Base-by-base conservation (phyloP, 2,113 vertebrate genomes). In the Halichoerus grypus region DNA sequence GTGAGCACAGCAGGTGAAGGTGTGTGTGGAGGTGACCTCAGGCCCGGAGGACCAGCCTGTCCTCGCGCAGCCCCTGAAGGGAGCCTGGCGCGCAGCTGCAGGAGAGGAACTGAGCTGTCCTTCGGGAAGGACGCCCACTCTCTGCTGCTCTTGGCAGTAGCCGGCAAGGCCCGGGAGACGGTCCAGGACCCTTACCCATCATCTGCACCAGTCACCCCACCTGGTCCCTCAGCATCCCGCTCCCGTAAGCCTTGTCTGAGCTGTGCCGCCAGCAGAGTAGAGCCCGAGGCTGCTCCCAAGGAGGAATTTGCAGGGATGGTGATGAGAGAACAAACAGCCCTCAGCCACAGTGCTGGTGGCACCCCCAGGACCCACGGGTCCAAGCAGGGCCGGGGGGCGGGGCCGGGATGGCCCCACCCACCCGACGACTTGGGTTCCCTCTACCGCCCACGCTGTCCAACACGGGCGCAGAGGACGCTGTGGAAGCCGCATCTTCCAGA, bases 281-380 rank as follows among this genome's bases (percentile, higher is more conserved):
- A 67, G 31, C 19, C 42, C n/a, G n/a, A 42, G 53, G 7, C 33
- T 3, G n/a, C n/a, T 33, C 24, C 31, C 4, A 5, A 55, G 57
- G 33, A 77, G 49, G 22, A 10, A 3, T 18, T 65, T 16, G 6
- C 15, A 57, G 76, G 22, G 1, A 21, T 6, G 28, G 31, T 5
- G 11, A 83, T n/a, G 21, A 77, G 71, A n/a, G n/a, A 80, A 8
- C 3, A 7, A 1, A 51, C 10, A 46, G 42, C 10, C 6, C 1
- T 12, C 10, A 14, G 72, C 31, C 18, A 3, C 57, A 18, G 63
- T 0, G 0, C 31, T 57, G 36, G 21, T 0, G 0, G 63, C 1
- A 16, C n/a, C 31, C 36, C 19, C 4, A 7, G 21, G 24, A 55
- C 53, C 39, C 24, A 46, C 0, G 7, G 7, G 46, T 36, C 26